A percentile compares a stretch with the other conserved stretches of the same genome.
Conservation (phyloP, 2,888 invertebrate species). For the Argyresthia albistria region DNA sequence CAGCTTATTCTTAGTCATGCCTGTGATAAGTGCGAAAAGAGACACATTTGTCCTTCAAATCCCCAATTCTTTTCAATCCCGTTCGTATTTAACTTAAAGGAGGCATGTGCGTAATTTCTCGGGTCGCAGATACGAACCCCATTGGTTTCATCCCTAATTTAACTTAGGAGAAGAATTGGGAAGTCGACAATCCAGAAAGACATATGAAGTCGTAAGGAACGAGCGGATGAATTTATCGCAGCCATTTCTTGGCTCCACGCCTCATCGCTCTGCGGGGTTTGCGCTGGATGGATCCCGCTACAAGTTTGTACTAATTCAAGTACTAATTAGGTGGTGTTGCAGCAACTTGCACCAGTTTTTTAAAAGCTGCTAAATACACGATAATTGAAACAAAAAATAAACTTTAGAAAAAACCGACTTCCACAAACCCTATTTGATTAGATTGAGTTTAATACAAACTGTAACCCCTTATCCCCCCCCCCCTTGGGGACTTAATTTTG, state of each 20-base stretch:
- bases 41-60: no score
- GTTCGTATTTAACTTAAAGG: slow-evolving; percentile 19
- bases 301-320: neutral
- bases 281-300: neutral
- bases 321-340: no score
- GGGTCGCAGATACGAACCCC: slow-evolving; percentile 32
- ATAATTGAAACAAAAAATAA: no score
- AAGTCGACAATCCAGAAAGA: slow-evolving; percentile 46
- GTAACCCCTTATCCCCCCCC: no score
- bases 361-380: no score
- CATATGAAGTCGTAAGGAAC: slow-evolving; percentile 46
- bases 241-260: slow-evolving; percentile 6
- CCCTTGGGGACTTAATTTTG: no score
- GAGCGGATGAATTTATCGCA: slow-evolving; percentile 16
- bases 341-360: neutral
- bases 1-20: no score
- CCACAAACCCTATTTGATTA: no score
- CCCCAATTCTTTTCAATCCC: slow-evolving; percentile 9
- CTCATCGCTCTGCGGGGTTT: slow-evolving; percentile 3
- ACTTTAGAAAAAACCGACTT: no score
- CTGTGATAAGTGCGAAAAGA: no score
- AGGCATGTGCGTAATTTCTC: slow-evolving; percentile 28
- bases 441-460: no score
- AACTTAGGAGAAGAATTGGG: slow-evolving; percentile 56
- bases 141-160: slow-evolving; percentile 63